Evolutionary conservation across 1,140 invertebrate species (phyloP).

Genomic region (Scaptomyza graminum): DNA sequence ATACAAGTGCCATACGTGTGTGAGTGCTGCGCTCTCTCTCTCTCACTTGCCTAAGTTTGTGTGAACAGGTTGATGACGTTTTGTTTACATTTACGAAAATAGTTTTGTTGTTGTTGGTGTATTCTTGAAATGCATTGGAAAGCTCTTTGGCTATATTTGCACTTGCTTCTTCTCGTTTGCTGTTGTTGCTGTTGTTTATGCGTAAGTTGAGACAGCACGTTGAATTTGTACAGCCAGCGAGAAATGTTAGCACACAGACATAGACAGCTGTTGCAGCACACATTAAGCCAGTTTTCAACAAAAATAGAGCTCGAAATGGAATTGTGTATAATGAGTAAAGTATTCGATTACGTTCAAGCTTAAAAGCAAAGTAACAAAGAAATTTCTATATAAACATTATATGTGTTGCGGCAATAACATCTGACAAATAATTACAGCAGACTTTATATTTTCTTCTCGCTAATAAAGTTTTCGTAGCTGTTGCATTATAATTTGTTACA

Average conservation of each 20-base stretch:
- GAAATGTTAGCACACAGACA: conserved; percentile 17
- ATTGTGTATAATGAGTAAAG: too few species aligned
- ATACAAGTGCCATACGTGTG: conserved; percentile 7
- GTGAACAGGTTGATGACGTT: conserved; percentile 59
- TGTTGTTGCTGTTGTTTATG: conserved; percentile 1
- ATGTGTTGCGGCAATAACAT: too few species aligned
- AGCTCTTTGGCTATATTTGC: conserved; percentile 28
- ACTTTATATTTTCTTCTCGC: too few species aligned
- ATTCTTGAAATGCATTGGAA: conserved; percentile 21
- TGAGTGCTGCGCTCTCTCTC: background rate
- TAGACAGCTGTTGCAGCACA: background rate
- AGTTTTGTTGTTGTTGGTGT: conserved; percentile 10
- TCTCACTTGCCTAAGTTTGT: background rate
- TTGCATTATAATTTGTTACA: background rate
- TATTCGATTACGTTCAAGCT: too few species aligned
- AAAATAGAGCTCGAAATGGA: background rate
- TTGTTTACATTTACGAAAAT: conserved; percentile 61
- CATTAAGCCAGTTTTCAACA: background rate
- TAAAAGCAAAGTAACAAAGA: too few species aligned
- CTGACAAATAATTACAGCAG: too few species aligned
- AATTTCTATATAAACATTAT: too few species aligned
- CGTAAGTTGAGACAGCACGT: conserved; percentile 13
- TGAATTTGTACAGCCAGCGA: conserved; percentile 9
- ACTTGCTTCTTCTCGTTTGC: conserved; percentile 11
- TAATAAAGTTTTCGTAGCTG: too few species aligned